Evolutionary conservation across 2,797 vertebrate genomes (phyloP).

Genomic region (Dallia pectoralis): DNA sequence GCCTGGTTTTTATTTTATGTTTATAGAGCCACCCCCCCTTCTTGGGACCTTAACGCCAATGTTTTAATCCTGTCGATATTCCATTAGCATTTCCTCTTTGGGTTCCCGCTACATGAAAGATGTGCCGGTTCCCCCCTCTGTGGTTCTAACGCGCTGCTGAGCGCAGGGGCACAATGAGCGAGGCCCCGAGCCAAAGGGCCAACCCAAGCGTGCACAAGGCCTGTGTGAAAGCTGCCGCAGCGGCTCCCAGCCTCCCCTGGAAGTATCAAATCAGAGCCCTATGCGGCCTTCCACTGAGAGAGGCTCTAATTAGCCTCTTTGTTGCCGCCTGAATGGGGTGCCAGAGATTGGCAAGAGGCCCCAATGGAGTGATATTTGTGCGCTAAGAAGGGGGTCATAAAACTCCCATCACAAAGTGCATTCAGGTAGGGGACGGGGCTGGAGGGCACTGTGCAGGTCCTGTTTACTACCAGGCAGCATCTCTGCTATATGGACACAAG

Average conservation of each 20-base stretch:
- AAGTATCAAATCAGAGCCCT: constrained; percentile 79
- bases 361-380: constrained; percentile 56
- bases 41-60: constrained; percentile 60
- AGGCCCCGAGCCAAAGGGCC: constrained; percentile 71
- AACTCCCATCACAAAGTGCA: constrained; percentile 40
- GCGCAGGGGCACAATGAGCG: constrained; percentile 66
- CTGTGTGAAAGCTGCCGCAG: constrained; percentile 48
- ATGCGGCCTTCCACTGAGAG: constrained; percentile 69
- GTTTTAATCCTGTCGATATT: constrained; percentile 80
- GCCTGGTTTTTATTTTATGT: constrained; percentile 64
- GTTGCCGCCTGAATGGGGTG: constrained; percentile 71
- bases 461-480: constrained; percentile 20
- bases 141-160: constrained; percentile 69
- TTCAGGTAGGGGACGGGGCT: constrained; percentile 45
- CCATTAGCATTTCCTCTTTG: constrained; percentile 76
- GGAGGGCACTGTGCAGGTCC: constrained; percentile 20
- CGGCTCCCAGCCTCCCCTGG: constrained; percentile 72
- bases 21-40: constrained; percentile 44
- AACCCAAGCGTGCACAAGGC: constrained; percentile 65
- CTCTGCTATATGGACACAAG: not conserved
- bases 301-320: constrained; percentile 81
- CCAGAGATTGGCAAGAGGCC: constrained; percentile 66
- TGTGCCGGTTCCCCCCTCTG: constrained; percentile 66
- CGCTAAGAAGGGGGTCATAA: constrained; percentile 63
- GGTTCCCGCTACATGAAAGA: constrained; percentile 75